Evolutionary conservation across 2,888 invertebrate genomes (phyloP).

Genomic region (Calameuta idolon): DNA sequence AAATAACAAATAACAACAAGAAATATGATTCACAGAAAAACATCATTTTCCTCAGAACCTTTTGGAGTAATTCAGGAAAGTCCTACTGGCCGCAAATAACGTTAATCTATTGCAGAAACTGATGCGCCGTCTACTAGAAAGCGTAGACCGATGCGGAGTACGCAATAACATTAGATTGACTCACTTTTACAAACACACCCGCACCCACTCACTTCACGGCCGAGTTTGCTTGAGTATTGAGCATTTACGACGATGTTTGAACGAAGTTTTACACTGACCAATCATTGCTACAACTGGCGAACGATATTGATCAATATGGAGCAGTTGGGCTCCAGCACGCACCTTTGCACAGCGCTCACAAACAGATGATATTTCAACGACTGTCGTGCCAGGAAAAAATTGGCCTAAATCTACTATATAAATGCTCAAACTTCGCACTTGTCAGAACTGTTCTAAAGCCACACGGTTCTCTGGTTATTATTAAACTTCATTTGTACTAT

Average conservation of each 20-base stretch:
- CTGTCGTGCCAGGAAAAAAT: not conserved
- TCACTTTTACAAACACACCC: slow-evolving; percentile 28
- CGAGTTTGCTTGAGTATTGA: not conserved
- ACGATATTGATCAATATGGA: slow-evolving; percentile 37
- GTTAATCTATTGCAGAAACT: slow-evolving; percentile 23
- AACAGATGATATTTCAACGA: not conserved
- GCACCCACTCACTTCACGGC: not conserved
- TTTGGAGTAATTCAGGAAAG: not conserved
- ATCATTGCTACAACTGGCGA: slow-evolving; percentile 26
- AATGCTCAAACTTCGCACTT: not conserved
- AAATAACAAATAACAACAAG: too few species aligned
- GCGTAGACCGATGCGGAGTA: slow-evolving; percentile 21
- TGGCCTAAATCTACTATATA: not conserved
- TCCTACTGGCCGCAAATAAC: not conserved
- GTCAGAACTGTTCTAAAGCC: not conserved
- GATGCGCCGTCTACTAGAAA: slow-evolving; percentile 22
- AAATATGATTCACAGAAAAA: not conserved
- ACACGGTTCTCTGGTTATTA: not conserved
- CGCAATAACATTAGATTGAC: slow-evolving; percentile 34
- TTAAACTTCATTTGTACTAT: not conserved
- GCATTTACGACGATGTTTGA: not conserved
- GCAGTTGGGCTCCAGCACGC: slow-evolving; percentile 17
- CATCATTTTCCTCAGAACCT: slow-evolving; percentile 1
- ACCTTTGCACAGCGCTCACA: slow-evolving; percentile 12
- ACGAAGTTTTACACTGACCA: slow-evolving; percentile 26